Conservation (phyloP, 2,888 invertebrate genomes). For the Hyppa rectilinea region DNA sequence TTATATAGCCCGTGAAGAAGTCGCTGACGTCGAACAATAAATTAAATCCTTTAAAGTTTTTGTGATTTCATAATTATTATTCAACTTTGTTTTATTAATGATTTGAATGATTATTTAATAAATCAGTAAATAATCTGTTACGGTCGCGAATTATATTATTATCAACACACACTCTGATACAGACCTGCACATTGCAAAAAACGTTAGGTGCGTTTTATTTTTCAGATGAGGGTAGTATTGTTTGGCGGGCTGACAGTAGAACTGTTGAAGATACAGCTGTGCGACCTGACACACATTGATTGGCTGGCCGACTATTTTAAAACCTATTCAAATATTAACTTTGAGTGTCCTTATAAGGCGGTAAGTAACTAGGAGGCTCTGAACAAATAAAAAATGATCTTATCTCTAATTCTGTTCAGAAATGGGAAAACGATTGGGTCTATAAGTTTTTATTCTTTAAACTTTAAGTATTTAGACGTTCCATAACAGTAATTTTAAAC, state of each 20-base stretch:
- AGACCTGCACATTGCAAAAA: neutral
- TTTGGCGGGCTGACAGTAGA: neutral
- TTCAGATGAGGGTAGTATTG: constrained; percentile 21
- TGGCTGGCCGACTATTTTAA: constrained; percentile 27
- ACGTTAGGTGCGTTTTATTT: neutral
- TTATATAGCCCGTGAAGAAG: too few species aligned
- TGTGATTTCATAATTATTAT: too few species aligned
- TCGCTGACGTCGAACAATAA: too few species aligned
- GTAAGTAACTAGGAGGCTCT: too few species aligned
- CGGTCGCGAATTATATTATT: too few species aligned
- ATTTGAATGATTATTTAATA: too few species aligned
- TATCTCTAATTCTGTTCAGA: neutral
- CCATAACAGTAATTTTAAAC: too few species aligned
- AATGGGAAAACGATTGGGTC: neutral
- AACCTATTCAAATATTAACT: neutral
- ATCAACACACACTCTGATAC: neutral
- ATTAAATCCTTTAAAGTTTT: too few species aligned
- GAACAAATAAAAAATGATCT: too few species aligned
- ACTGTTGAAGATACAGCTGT: constrained; percentile 10
- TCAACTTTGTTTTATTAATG: too few species aligned
- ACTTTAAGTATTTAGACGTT: neutral
- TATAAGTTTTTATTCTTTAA: neutral
- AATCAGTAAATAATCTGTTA: too few species aligned
- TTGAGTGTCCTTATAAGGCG: constrained; percentile 30
- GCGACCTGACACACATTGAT: constrained; percentile 1